A percentile compares a stretch with the other conserved stretches of the same genome.
phyloP scores from a whole-genome alignment of 2,113 vertebrate species.

The Alligator sinensis region DNA sequence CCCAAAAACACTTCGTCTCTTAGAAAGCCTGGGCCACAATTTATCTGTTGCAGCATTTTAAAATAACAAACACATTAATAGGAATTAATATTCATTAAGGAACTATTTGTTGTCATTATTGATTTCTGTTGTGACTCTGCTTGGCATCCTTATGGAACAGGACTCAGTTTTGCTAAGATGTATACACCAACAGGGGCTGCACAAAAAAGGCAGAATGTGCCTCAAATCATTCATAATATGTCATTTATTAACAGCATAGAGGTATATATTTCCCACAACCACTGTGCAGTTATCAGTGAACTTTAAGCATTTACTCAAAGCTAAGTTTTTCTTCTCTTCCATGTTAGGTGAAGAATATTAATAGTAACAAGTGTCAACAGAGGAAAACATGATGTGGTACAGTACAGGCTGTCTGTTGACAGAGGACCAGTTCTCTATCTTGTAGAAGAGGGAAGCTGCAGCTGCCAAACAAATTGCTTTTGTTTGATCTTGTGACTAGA shows the following conservation, averaged over 20 bases:
- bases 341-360: constrained; percentile 30
- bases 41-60: not conserved
- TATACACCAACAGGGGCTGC: not conserved
- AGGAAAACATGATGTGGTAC: not conserved
- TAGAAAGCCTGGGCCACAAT: not conserved
- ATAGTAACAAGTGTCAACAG: constrained; percentile 55
- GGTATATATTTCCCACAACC: constrained; percentile 21
- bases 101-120: not conserved
- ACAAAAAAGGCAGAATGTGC: not conserved
- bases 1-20: not conserved
- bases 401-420: constrained; percentile 32
- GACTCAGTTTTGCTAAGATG: not conserved
- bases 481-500: constrained; percentile 39
- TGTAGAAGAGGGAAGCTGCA: not conserved
- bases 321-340: not conserved
- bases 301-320: not conserved
- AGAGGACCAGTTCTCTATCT: constrained; percentile 3
- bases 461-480: constrained; percentile 34
- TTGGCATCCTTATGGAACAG: not conserved
- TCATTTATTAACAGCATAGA: not conserved
- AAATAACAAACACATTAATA: not conserved
- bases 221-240: not conserved
- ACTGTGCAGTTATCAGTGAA: not conserved
- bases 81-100: not conserved
- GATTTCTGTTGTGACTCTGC: not conserved